A percentile compares a stretch with the other conserved stretches of the same genome.
Evolutionary conservation across 2,888 invertebrate genomes (phyloP).

Genomic region (Acleris holmiana): DNA sequence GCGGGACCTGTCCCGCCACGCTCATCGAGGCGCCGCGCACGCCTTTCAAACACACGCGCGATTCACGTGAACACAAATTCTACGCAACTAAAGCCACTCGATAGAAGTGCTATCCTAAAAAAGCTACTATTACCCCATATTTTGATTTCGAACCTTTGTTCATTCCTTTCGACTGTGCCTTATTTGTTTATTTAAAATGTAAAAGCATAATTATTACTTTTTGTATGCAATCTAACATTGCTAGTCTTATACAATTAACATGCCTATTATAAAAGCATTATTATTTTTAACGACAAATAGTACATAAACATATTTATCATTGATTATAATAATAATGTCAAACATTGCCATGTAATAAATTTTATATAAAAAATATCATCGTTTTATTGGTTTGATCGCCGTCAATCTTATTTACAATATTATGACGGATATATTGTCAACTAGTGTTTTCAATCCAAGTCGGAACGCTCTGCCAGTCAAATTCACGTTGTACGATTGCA

Average conservation of each 20-base stretch:
- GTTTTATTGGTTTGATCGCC: conserved; percentile 43
- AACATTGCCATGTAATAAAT: conserved; percentile 78
- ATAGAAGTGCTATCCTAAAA: conserved; percentile 36
- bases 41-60: conserved; percentile 92
- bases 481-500: too few species aligned
- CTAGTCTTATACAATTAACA: conserved; percentile 68
- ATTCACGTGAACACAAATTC: conserved; percentile 93
- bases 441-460: too few species aligned
- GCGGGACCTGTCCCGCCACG: conserved; percentile 92
- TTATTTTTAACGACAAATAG: conserved; percentile 29
- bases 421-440: too few species aligned
- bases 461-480: too few species aligned
- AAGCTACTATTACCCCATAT: conserved; percentile 16
- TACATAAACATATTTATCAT: conserved; percentile 45
- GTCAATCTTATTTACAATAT: too few species aligned
- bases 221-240: conserved; percentile 64
- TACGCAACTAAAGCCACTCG: conserved; percentile 88
- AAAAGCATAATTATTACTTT: conserved; percentile 46
- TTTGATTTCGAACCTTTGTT: conserved; percentile 20
- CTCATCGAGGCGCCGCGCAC: conserved; percentile 89
- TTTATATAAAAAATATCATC: conserved; percentile 50
- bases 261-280: conserved; percentile 46
- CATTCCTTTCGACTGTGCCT: conserved; percentile 45
- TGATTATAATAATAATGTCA: conserved; percentile 56
- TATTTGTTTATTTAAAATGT: conserved; percentile 50